A percentile compares a stretch with the other conserved stretches of the same genome.
Evolutionary conservation across 2,797 vertebrate species (phyloP).

Genomic region (Eleutherodactylus coqui): DNA sequence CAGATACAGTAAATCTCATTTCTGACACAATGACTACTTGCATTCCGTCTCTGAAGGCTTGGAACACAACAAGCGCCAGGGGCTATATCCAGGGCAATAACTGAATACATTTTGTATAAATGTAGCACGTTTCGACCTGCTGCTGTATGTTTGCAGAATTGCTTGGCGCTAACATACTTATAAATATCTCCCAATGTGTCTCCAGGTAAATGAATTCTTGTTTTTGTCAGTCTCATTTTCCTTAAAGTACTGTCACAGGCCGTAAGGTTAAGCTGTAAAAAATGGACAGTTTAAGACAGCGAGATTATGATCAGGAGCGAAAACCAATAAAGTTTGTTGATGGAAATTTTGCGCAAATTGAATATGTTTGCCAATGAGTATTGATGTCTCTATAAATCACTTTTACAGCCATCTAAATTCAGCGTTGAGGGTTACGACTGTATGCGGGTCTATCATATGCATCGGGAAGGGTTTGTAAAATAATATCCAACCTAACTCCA

Average conservation of each 20-base stretch:
- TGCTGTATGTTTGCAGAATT: not conserved
- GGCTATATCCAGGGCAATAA: conserved; percentile 17
- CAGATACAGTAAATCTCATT: not conserved
- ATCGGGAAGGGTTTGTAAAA: conserved; percentile 56
- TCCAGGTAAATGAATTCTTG: conserved; percentile 42
- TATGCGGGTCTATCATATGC: conserved; percentile 30
- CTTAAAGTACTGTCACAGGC: conserved; percentile 45
- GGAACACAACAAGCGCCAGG: not conserved
- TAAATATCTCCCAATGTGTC: conserved; percentile 27
- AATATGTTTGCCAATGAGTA: conserved; percentile 56
- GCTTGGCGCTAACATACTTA: not conserved
- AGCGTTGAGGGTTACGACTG: conserved; percentile 32
- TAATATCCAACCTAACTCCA: conserved; percentile 52
- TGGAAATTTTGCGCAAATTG: conserved; percentile 48
- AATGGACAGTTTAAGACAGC: conserved; percentile 45
- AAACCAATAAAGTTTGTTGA: conserved; percentile 57
- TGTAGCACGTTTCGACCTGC: not conserved
- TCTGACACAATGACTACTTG: not conserved
- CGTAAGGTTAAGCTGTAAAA: conserved; percentile 54
- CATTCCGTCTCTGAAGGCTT: not conserved
- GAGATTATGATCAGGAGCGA: conserved; percentile 50
- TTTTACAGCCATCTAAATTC: conserved; percentile 46
- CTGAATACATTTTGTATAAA: not conserved
- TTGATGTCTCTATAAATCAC: conserved; percentile 48
- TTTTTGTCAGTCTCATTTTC: conserved; percentile 46